These are phyloP conservation scores for Rousettus madagascariensis DNA, from an alignment of 2,797 vertebrate genomes.

Conservation along the genomic window DNA sequence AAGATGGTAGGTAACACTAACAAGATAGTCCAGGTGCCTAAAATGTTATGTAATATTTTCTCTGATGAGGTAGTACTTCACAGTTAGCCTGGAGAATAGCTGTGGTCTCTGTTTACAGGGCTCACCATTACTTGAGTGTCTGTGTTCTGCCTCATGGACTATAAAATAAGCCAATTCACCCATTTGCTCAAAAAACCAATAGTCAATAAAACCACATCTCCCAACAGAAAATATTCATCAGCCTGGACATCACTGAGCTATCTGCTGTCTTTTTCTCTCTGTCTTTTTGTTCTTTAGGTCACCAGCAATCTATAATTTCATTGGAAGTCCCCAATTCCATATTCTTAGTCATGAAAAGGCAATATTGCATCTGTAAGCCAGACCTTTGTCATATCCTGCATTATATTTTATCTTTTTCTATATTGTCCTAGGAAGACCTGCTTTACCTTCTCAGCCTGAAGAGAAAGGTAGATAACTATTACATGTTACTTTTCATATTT, in stretches of 20 bases:
- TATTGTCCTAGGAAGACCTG: not conserved
- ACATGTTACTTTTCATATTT: slow-evolving; percentile 20
- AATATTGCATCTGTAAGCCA: not conserved
- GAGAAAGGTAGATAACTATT: not conserved
- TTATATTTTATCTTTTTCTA: not conserved
- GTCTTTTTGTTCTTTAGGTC: not conserved
- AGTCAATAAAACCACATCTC: slow-evolving; percentile 26
- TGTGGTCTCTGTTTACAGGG: not conserved
- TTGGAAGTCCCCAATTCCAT: not conserved
- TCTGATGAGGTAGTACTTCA: not conserved
- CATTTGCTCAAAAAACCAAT: not conserved
- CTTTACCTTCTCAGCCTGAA: not conserved
- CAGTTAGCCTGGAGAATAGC: not conserved
- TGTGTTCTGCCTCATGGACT: not conserved
- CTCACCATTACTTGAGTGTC: not conserved
- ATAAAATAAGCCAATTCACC: not conserved
- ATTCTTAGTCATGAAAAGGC: slow-evolving; percentile 1
- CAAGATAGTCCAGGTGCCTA: not conserved
- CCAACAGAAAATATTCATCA: not conserved
- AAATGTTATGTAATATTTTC: not conserved
- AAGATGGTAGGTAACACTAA: not conserved
- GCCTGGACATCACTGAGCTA: not conserved
- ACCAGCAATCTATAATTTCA: not conserved
- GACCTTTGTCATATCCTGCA: not conserved
- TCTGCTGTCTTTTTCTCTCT: not conserved